A percentile compares a stretch with the other conserved stretches of the same genome.
These are phyloP conservation scores for Odontamblyopus lacepedii DNA, from an alignment of 2,797 vertebrate species.

Conservation along the genomic window DNA sequence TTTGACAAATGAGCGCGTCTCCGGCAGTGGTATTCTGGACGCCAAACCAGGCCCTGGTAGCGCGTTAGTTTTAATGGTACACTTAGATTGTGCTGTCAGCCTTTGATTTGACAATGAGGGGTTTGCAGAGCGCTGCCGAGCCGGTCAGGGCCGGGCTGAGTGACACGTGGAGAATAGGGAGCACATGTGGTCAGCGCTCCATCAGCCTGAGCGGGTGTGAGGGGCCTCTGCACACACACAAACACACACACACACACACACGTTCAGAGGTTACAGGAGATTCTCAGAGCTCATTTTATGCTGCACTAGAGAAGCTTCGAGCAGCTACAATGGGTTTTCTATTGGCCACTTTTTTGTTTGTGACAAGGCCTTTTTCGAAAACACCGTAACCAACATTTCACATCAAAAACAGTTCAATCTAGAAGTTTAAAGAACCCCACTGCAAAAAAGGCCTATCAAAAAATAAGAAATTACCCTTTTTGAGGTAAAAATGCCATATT, in stretches of 20 bases:
- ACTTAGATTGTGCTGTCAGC: conserved; percentile 62
- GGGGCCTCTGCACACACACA: not conserved
- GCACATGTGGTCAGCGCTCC: conserved; percentile 51
- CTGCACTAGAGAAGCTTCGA: not conserved
- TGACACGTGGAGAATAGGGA: conserved; percentile 66
- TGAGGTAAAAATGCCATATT: too few species aligned
- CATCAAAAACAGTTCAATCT: too few species aligned
- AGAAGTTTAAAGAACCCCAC: too few species aligned
- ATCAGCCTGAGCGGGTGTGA: conserved; percentile 14
- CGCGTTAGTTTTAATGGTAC: conserved; percentile 1
- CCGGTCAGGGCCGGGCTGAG: conserved; percentile 38
- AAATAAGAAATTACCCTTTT: too few species aligned
- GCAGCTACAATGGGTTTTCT: not conserved
- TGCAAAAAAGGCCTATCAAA: too few species aligned
- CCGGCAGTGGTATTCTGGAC: not conserved
- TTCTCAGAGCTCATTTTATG: conserved; percentile 16
- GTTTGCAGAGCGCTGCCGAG: conserved; percentile 53
- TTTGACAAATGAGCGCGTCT: not conserved
- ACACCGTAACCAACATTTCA: too few species aligned
- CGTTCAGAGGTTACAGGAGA: conserved; percentile 22
- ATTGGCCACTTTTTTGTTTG: not conserved
- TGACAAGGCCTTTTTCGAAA: not conserved
- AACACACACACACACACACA: not conserved
- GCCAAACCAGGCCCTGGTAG: not conserved
- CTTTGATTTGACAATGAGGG: conserved; percentile 73